Percentiles rank a stretch among this genome's conserved stretches.
phyloP scores from a whole-genome alignment of 2,113 vertebrate species.

The Canis aureus region DNA sequence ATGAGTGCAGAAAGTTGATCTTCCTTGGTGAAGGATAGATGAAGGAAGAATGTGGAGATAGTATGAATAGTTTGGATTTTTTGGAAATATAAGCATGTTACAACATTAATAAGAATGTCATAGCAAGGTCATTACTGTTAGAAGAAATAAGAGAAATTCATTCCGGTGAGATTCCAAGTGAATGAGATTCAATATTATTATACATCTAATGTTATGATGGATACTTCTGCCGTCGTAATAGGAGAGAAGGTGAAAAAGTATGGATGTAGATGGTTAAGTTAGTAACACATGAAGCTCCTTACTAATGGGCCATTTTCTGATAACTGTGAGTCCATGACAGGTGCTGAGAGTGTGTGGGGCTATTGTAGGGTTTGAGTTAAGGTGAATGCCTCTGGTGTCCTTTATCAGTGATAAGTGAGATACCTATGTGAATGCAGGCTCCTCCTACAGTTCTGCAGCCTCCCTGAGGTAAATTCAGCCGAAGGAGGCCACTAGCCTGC shows the following conservation, averaged over 20 bases:
- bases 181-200: background rate
- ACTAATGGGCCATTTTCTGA: background rate
- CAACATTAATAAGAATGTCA: background rate
- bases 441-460: background rate
- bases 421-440: background rate
- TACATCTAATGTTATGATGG: background rate
- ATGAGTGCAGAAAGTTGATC: background rate
- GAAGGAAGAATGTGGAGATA: background rate
- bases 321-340: background rate
- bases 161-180: background rate
- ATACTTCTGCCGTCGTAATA: background rate
- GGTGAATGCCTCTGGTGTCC: background rate
- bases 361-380: background rate
- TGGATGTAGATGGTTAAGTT: background rate
- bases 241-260: background rate
- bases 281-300: background rate
- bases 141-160: background rate
- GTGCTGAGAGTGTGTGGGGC: background rate
- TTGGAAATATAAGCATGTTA: background rate
- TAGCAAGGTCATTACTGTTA: background rate
- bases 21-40: background rate
- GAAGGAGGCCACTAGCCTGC: background rate
- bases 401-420: background rate
- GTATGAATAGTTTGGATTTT: background rate
- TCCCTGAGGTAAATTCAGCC: background rate